Evolutionary conservation across 2,797 vertebrate genomes (phyloP).

Genomic region (Pseudochaenichthys georgianus): DNA sequence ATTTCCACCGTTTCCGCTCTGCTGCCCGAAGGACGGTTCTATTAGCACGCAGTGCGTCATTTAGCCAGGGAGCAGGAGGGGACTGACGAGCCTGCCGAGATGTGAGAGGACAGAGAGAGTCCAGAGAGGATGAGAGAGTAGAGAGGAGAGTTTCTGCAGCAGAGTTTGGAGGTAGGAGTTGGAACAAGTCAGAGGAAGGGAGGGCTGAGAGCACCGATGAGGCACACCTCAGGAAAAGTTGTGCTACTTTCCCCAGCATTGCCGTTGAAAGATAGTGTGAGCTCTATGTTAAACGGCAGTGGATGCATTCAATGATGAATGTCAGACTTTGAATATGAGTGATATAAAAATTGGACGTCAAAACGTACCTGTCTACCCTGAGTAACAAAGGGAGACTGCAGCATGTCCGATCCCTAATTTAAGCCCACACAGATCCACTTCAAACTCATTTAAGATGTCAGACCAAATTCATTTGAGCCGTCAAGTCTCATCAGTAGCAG

Average conservation of each 20-base stretch:
- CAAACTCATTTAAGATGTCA: slow-evolving; percentile 28
- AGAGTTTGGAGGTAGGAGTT: no score
- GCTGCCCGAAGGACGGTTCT: no score
- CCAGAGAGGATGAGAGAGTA: no score
- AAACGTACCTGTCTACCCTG: background rate
- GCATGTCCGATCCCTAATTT: background rate
- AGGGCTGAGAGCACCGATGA: slow-evolving; percentile 1
- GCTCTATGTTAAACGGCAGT: background rate
- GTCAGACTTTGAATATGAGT: background rate
- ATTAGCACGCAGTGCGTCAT: no score
- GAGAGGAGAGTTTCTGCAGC: no score
- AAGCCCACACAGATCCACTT: slow-evolving; percentile 23
- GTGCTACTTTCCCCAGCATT: slow-evolving; percentile 11
- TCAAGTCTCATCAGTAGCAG: slow-evolving; percentile 15
- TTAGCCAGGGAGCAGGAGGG: no score
- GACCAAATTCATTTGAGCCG: slow-evolving; percentile 29
- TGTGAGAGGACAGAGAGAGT: no score
- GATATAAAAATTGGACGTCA: background rate
- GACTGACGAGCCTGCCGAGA: no score
- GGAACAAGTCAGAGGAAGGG: no score
- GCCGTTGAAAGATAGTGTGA: background rate
- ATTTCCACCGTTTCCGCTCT: no score
- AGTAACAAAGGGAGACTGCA: slow-evolving; percentile 14
- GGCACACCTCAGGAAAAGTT: slow-evolving; percentile 2
- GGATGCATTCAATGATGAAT: background rate